phyloP scores from a whole-genome alignment of 1,140 invertebrate species.

The Paracyclopina nana region DNA sequence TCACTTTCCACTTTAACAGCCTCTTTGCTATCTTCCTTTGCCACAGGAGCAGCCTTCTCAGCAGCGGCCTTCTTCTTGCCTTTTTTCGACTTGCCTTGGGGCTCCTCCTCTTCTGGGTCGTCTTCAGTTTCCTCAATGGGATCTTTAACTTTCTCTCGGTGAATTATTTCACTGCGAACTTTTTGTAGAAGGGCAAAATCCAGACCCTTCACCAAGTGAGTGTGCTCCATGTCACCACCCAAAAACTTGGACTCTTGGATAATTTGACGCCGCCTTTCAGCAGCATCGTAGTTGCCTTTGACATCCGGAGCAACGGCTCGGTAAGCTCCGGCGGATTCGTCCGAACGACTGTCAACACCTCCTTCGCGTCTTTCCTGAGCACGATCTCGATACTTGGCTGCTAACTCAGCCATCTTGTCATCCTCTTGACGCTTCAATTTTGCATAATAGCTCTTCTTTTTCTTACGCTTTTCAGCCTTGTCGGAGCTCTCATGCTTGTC shows the following conservation, averaged over 20 bases:
- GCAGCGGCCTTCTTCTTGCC: not conserved
- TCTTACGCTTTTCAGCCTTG: constrained; percentile 28
- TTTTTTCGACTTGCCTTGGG: constrained; percentile 25
- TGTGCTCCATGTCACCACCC: constrained; percentile 99
- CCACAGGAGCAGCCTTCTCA: constrained; percentile 28
- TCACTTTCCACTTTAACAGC: constrained; percentile 32
- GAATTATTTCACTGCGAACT: constrained; percentile 24
- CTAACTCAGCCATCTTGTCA: constrained; percentile 81
- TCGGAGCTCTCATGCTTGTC: constrained; percentile 21
- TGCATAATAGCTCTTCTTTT: constrained; percentile 59
- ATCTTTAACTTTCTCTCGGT: constrained; percentile 1
- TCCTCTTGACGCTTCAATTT: constrained; percentile 88
- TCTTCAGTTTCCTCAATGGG: constrained; percentile 38
- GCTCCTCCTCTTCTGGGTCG: constrained; percentile 65
- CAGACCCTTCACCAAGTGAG: constrained; percentile 97
- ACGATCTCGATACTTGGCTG: constrained; percentile 79
- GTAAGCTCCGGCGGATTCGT: constrained; percentile 67
- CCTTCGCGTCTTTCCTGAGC: constrained; percentile 84
- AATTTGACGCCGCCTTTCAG: constrained; percentile 79
- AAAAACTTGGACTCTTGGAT: constrained; percentile 99
- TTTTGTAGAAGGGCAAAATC: constrained; percentile 98
- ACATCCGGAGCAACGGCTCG: constrained; percentile 83
- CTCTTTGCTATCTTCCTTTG: constrained; percentile 32
- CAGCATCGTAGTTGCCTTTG: constrained; percentile 57
- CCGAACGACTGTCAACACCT: constrained; percentile 34